Evolutionary conservation across 2,113 vertebrate genomes (phyloP).

Genomic region (Ia io): DNA sequence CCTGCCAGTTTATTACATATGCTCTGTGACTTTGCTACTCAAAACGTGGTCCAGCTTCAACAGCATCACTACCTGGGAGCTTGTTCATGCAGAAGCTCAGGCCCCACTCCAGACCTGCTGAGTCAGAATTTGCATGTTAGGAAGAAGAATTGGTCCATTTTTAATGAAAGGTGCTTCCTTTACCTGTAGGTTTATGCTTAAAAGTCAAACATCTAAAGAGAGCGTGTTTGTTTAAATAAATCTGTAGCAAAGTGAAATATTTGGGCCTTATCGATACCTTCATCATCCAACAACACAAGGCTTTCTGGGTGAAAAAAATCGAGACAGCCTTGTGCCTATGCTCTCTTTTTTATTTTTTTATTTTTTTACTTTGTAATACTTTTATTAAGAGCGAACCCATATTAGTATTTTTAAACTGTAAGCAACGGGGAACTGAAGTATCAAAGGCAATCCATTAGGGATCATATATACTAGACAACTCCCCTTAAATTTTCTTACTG

Average conservation of each 20-base stretch:
- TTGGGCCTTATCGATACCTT: neutral
- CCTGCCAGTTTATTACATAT: neutral
- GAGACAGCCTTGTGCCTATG: neutral
- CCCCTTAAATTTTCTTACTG: neutral
- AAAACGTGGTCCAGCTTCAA: neutral
- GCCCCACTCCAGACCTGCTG: neutral
- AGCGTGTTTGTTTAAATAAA: neutral
- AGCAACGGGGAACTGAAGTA: slow-evolving; percentile 60
- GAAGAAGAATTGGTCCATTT: neutral
- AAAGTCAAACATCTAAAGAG: neutral
- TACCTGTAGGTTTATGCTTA: neutral
- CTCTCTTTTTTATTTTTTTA: neutral
- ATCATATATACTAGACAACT: slow-evolving; percentile 40
- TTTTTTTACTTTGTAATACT: neutral
- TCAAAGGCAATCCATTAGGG: slow-evolving; percentile 44
- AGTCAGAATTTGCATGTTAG: neutral
- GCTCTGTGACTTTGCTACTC: neutral
- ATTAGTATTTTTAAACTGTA: slow-evolving; percentile 49
- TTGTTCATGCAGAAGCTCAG: neutral
- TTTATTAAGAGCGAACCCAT: slow-evolving; percentile 9
- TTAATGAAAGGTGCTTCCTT: neutral
- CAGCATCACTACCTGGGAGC: neutral
- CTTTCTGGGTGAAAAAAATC: neutral
- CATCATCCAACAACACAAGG: neutral
- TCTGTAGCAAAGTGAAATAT: neutral